Percentiles rank a stretch among this genome's conserved stretches.
phyloP scores from a whole-genome alignment of 2,888 invertebrate species.

The Adineta ricciae region DNA sequence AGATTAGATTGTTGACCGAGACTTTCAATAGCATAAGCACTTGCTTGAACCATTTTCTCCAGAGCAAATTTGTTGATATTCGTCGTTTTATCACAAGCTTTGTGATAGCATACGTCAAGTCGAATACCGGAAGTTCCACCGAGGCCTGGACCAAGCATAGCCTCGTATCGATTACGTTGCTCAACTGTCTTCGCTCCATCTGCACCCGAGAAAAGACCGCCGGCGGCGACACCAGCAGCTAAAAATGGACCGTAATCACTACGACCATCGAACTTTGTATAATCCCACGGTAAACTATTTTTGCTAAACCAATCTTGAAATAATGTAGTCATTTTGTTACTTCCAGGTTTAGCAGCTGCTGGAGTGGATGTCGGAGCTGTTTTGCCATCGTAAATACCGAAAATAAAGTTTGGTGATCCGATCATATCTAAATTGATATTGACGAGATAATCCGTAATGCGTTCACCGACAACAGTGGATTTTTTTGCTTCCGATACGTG shows the following conservation, averaged over 20 bases:
- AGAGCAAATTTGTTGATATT: conserved; percentile 8
- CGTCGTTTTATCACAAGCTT: background rate
- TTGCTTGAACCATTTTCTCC: background rate
- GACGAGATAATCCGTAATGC: background rate
- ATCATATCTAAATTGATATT: conserved; percentile 16
- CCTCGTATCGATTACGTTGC: background rate
- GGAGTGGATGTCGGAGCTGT: background rate
- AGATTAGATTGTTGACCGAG: background rate
- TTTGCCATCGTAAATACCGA: background rate
- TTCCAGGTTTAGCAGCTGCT: background rate
- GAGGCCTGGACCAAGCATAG: background rate
- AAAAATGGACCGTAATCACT: conserved; percentile 20
- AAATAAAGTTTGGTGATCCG: background rate
- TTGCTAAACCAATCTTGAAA: background rate
- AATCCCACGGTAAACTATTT: background rate
- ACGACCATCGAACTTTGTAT: background rate
- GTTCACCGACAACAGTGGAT: background rate
- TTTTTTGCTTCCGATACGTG: background rate
- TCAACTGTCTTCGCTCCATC: background rate
- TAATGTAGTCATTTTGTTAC: background rate
- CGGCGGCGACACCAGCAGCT: background rate
- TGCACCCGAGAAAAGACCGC: background rate
- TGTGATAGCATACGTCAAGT: background rate
- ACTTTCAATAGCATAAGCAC: background rate
- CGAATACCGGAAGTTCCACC: background rate